Percentiles rank a stretch among this genome's conserved stretches.
Evolutionary conservation across 2,113 vertebrate genomes (phyloP).

Genomic region (Macrotus californicus): DNA sequence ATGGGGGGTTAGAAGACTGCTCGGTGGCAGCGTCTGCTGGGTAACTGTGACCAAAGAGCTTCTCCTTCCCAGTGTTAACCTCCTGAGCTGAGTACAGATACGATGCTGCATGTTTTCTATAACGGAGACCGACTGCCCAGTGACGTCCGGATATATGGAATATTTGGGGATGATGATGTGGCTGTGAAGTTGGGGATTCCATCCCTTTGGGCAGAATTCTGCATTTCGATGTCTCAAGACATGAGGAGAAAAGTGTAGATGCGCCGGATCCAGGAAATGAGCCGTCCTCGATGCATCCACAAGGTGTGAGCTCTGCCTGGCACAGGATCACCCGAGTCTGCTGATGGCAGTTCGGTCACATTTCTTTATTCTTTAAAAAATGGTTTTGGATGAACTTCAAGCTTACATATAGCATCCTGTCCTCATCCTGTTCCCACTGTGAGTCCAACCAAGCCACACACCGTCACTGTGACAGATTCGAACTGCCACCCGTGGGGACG

Average conservation of each 20-base stretch:
- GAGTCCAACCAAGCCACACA: not conserved
- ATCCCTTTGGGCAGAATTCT: too few species aligned
- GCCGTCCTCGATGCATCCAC: not conserved
- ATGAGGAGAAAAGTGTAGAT: not conserved
- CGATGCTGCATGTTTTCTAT: too few species aligned
- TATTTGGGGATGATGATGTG: too few species aligned
- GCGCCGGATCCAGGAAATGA: not conserved
- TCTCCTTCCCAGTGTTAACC: too few species aligned
- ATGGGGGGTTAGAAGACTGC: too few species aligned
- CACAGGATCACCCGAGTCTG: not conserved
- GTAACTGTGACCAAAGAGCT: too few species aligned
- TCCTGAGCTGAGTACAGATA: too few species aligned
- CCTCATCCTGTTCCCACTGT: not conserved
- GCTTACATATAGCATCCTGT: not conserved
- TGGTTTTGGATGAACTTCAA: too few species aligned
- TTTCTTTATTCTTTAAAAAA: not conserved
- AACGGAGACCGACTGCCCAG: too few species aligned
- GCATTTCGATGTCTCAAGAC: not conserved
- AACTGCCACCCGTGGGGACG: not conserved
- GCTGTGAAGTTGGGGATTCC: too few species aligned
- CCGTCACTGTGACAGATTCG: not conserved
- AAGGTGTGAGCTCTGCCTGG: not conserved
- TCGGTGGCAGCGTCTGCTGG: too few species aligned
- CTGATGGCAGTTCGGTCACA: not conserved
- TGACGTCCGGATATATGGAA: too few species aligned